phyloP scores from a whole-genome alignment of 1,140 invertebrate species.

The Lanistes nyassanus region DNA sequence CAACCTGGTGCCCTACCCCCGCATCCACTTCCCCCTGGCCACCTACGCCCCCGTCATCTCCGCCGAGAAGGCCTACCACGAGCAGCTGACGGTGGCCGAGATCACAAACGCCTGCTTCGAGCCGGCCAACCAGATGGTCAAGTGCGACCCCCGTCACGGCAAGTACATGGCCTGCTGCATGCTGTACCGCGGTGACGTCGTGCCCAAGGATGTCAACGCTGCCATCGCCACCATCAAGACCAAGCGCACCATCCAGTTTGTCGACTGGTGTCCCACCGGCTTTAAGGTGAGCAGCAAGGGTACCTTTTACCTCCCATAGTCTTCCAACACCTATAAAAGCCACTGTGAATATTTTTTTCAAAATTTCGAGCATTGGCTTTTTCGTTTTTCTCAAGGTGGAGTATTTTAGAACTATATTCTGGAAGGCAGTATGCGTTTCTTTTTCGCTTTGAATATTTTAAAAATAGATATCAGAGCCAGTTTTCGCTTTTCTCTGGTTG shows the following conservation, averaged over 20 bases:
- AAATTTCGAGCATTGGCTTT: too few species aligned
- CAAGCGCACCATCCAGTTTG: constrained; percentile 65
- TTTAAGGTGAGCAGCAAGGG: constrained; percentile 36
- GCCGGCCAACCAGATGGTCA: constrained; percentile 91
- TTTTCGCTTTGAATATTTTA: too few species aligned
- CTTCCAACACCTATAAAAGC: too few species aligned
- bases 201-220: constrained; percentile 88
- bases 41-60: constrained; percentile 45
- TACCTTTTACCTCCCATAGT: too few species aligned
- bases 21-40: constrained; percentile 50
- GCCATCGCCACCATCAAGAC: constrained; percentile 86
- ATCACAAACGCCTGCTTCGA: constrained; percentile 80
- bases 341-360: too few species aligned
- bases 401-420: too few species aligned
- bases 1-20: constrained; percentile 69
- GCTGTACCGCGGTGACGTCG: constrained; percentile 60
- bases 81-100: constrained; percentile 70
- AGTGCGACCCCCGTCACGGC: constrained; percentile 87
- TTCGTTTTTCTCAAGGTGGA: too few species aligned
- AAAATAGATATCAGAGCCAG: too few species aligned
- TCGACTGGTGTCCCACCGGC: constrained; percentile 51
- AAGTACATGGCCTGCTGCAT: constrained; percentile 73
- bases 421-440: too few species aligned
- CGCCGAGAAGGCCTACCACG: constrained; percentile 73
- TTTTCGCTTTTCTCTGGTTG: too few species aligned